phyloP scores from a whole-genome alignment of 2,888 invertebrate genomes.

The Junonia oenone region DNA sequence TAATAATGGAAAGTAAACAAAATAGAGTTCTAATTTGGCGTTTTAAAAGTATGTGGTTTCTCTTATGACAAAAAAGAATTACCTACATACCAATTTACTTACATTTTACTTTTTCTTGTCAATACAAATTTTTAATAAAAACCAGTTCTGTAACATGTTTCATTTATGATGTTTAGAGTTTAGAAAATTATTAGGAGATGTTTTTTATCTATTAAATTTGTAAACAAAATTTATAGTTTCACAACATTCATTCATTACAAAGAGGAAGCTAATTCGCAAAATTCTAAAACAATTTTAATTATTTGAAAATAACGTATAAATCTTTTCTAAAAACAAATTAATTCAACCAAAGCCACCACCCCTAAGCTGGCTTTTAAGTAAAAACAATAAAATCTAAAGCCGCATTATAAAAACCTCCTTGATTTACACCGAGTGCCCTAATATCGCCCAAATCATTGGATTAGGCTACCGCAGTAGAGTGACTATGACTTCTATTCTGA shows the following conservation, averaged over 20 bases:
- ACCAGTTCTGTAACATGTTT: too few species aligned
- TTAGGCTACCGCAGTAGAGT: conserved; percentile 38
- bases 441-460: conserved; percentile 61
- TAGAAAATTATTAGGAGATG: too few species aligned
- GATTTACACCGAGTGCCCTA: conserved; percentile 35
- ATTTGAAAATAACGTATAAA: not conserved
- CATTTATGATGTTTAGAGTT: too few species aligned
- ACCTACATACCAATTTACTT: too few species aligned
- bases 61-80: too few species aligned
- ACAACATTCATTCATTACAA: not conserved
- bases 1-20: too few species aligned
- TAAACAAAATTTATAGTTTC: not conserved
- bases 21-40: too few species aligned
- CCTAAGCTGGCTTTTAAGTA: conserved; percentile 14
- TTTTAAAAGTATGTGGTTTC: too few species aligned
- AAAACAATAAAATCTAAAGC: conserved; percentile 29
- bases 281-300: not conserved
- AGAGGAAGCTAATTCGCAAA: not conserved
- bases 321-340: conserved; percentile 8
- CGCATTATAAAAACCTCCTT: conserved; percentile 18
- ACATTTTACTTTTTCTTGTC: too few species aligned
- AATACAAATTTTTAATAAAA: too few species aligned
- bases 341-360: not conserved
- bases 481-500: not conserved
- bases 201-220: too few species aligned